These are phyloP conservation scores for Naso thynnoides DNA, from an alignment of 2,797 vertebrate species.

Conservation along the genomic window DNA sequence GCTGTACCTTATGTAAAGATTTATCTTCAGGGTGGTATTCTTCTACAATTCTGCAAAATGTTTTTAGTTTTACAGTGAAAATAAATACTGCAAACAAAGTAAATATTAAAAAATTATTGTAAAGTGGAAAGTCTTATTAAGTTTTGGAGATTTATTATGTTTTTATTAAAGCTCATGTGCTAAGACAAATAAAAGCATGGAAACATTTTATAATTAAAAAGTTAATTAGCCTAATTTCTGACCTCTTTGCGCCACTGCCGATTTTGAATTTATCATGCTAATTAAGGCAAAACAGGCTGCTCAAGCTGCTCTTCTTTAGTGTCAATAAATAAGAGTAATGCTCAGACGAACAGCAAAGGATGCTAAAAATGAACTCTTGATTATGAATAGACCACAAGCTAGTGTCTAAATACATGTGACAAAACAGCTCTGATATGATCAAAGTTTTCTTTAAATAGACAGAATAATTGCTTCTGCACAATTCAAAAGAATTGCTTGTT, in stretches of 20 bases:
- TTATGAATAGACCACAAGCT: neutral
- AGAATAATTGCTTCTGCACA: neutral
- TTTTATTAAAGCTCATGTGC: neutral
- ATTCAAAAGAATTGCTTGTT: neutral
- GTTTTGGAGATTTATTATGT: conserved; percentile 2
- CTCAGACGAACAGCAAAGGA: conserved; percentile 10
- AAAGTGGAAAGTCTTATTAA: neutral
- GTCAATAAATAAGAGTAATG: conserved; percentile 14
- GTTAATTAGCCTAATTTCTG: conserved; percentile 41
- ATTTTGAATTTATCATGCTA: conserved; percentile 32
- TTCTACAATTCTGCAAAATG: neutral
- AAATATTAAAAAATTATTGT: neutral
- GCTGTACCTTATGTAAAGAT: no score
- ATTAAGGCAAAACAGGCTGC: conserved; percentile 37
- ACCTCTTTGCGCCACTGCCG: conserved; percentile 31
- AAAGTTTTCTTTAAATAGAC: conserved; percentile 14
- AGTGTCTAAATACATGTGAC: neutral
- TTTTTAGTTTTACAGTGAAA: neutral
- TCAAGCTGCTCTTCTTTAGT: conserved; percentile 32
- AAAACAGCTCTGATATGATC: neutral
- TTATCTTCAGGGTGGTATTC: no score
- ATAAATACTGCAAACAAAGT: no score
- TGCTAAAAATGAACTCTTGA: conserved; percentile 5
- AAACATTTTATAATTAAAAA: conserved; percentile 33
- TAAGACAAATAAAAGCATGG: conserved; percentile 2